Conservation (phyloP, 2,797 vertebrate genomes). For the Artibeus lituratus region DNA sequence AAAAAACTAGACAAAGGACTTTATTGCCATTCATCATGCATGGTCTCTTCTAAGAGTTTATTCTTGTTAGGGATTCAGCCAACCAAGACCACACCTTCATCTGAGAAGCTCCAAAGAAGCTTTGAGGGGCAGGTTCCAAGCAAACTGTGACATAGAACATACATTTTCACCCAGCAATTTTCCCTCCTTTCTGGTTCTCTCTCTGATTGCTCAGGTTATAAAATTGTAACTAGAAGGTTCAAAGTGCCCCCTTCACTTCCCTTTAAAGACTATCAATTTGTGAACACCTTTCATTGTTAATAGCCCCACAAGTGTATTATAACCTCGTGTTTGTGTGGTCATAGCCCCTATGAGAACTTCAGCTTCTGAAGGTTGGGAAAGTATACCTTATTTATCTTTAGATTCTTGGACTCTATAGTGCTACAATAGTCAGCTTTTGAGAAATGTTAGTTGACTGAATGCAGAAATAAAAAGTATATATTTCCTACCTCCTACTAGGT, state of each 20-base stretch:
- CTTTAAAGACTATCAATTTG: background rate
- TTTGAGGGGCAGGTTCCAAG: background rate
- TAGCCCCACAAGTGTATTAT: background rate
- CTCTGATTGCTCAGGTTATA: background rate
- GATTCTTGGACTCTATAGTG: background rate
- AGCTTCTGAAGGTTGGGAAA: background rate
- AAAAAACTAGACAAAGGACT: conserved; percentile 14
- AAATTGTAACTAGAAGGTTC: background rate
- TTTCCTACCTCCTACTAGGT: background rate
- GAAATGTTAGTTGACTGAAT: background rate
- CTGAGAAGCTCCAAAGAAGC: background rate
- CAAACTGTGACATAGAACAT: background rate
- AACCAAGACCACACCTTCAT: background rate
- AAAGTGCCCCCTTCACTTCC: background rate
- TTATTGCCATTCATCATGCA: background rate
- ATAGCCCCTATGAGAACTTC: background rate
- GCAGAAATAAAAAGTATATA: background rate
- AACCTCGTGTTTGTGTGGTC: background rate
- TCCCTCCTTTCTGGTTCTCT: background rate
- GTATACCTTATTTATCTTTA: background rate
- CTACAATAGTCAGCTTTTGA: background rate
- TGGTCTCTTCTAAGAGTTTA: background rate
- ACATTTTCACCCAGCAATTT: background rate
- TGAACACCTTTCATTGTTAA: background rate
- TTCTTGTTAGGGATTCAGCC: background rate